phyloP scores from a whole-genome alignment of 2,888 invertebrate genomes.

The Linnaemya vulpina region DNA sequence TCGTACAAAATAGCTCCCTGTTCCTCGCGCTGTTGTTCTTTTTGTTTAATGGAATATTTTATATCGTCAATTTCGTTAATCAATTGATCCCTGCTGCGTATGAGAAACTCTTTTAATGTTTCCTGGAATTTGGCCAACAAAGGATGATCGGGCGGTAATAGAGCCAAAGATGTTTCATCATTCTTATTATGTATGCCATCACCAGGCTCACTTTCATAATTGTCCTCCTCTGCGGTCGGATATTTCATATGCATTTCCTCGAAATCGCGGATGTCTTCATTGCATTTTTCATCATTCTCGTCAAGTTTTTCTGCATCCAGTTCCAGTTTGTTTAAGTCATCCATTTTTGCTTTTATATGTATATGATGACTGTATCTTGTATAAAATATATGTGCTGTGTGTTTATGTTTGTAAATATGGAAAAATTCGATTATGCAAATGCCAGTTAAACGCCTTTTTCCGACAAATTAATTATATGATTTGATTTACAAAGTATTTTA shows the following conservation, averaged over 20 bases:
- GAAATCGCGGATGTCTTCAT: neutral
- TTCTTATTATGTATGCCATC: slow-evolving; percentile 65
- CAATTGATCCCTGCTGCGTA: slow-evolving; percentile 86
- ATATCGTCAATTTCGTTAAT: slow-evolving; percentile 87
- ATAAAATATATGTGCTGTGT: slow-evolving; percentile 21
- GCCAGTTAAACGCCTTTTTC: neutral
- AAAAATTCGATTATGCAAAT: neutral
- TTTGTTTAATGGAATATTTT: slow-evolving; percentile 83
- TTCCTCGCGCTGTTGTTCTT: slow-evolving; percentile 80
- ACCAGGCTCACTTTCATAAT: slow-evolving; percentile 63
- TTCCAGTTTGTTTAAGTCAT: neutral
- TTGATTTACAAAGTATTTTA: neutral
- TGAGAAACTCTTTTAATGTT: slow-evolving; percentile 87
- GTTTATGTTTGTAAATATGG: neutral
- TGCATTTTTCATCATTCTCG: neutral
- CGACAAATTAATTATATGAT: slow-evolving; percentile 4
- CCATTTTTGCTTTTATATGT: slow-evolving; percentile 7
- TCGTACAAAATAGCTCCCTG: slow-evolving; percentile 83
- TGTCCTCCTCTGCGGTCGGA: slow-evolving; percentile 60
- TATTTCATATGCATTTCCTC: neutral
- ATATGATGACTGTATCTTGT: neutral
- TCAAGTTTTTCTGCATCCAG: neutral
- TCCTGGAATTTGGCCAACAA: slow-evolving; percentile 89
- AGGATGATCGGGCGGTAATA: slow-evolving; percentile 88
- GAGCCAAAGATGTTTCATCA: slow-evolving; percentile 67